Evolutionary conservation across 2,113 vertebrate genomes (phyloP).

Genomic region (Toxotes jaculatrix): DNA sequence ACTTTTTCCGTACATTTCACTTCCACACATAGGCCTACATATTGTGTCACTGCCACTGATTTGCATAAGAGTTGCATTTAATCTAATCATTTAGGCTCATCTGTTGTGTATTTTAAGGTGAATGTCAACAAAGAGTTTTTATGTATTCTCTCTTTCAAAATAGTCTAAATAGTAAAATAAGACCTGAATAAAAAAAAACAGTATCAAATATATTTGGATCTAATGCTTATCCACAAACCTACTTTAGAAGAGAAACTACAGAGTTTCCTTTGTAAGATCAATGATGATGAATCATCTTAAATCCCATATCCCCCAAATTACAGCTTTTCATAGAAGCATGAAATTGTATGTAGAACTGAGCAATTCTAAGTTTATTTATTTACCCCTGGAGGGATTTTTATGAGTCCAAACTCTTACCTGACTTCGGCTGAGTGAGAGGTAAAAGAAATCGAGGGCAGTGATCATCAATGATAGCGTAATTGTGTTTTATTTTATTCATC

Average conservation of each 20-base stretch:
- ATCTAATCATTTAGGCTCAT: background rate
- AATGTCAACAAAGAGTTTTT: background rate
- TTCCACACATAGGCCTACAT: too few species aligned
- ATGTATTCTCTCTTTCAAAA: too few species aligned
- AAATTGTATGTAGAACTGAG: background rate
- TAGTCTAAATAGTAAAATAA: background rate
- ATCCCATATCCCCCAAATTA: background rate
- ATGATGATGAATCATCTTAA: background rate
- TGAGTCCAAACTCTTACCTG: background rate
- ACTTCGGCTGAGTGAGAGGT: background rate
- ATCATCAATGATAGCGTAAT: conserved; percentile 39
- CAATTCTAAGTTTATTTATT: background rate
- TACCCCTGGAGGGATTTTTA: background rate
- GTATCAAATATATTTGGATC: background rate
- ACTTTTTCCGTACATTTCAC: background rate
- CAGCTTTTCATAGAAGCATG: background rate
- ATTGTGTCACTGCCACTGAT: background rate
- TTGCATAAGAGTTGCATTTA: too few species aligned
- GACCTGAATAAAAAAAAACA: background rate
- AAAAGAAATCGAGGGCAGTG: conserved; percentile 10
- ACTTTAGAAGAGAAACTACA: background rate
- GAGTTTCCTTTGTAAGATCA: background rate
- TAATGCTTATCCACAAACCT: background rate
- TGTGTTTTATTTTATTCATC: conserved; percentile 43
- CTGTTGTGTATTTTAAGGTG: background rate